These are phyloP conservation scores for Sakesphorus luctuosus DNA, from an alignment of 2,113 vertebrate genomes.

Conservation along the genomic window DNA sequence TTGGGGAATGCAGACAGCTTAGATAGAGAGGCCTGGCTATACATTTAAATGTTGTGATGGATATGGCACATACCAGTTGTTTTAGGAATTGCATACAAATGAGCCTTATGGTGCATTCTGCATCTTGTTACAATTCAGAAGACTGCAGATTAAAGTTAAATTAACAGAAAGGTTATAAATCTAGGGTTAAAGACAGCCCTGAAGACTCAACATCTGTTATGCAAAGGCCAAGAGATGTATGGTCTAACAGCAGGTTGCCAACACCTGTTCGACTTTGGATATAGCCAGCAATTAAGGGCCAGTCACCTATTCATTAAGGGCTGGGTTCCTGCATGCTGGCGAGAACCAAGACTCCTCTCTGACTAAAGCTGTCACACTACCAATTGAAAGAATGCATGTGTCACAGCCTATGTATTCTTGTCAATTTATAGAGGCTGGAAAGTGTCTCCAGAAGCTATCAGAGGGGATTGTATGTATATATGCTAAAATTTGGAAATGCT, in stretches of 20 bases:
- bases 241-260: accelerated
- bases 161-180: not conserved
- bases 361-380: not conserved
- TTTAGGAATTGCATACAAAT: not conserved
- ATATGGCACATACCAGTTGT: not conserved
- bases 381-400: not conserved
- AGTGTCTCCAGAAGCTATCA: not conserved
- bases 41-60: not conserved
- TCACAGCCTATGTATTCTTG: not conserved
- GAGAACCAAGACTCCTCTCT: not conserved
- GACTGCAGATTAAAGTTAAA: not conserved
- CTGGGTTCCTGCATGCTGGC: not conserved
- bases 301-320: not conserved
- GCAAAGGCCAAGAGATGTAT: not conserved
- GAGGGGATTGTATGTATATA: not conserved
- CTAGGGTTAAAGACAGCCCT: not conserved
- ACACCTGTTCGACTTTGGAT: not conserved
- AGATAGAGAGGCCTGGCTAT: not conserved
- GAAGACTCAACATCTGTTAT: not conserved
- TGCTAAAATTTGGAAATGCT: not conserved
- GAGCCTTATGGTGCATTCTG: not conserved
- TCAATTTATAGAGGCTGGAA: not conserved
- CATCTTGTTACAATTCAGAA: not conserved
- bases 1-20: not conserved
- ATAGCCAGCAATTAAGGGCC: not conserved